phyloP scores from a whole-genome alignment of 2,888 invertebrate genomes.

The Callyntrura sp. region DNA sequence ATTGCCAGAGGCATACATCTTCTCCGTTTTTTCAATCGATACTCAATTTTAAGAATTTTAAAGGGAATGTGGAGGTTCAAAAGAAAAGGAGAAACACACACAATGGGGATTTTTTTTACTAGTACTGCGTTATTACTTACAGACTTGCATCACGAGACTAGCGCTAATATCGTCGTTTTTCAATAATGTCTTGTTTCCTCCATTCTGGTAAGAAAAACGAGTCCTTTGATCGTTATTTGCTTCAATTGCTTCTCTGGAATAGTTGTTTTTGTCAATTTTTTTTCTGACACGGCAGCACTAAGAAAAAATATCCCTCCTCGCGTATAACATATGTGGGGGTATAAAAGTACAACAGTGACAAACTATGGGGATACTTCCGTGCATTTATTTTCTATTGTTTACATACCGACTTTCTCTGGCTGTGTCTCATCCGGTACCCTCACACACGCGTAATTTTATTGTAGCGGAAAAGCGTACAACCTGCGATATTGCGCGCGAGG shows the following conservation, averaged over 20 bases:
- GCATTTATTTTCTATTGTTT: background rate
- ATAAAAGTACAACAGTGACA: background rate
- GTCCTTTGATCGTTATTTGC: constrained; percentile 74
- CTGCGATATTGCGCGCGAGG: too few relatives aligned
- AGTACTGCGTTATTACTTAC: constrained; percentile 8
- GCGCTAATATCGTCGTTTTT: constrained; percentile 62
- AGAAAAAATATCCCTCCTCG: background rate
- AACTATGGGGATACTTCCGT: background rate
- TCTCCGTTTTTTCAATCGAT: constrained; percentile 69
- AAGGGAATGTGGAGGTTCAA: background rate
- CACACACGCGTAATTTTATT: background rate
- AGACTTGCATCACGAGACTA: constrained; percentile 33
- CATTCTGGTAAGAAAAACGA: constrained; percentile 19
- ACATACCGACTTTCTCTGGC: background rate
- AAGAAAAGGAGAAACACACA: constrained; percentile 13
- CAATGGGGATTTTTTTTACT: constrained; percentile 62
- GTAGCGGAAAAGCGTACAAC: background rate
- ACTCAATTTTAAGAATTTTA: constrained; percentile 64
- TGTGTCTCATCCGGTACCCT: background rate
- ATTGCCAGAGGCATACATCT: background rate
- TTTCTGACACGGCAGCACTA: background rate
- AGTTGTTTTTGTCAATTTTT: constrained; percentile 51
- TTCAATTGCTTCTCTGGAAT: constrained; percentile 48
- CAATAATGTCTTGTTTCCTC: constrained; percentile 69
- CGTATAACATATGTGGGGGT: background rate